A percentile compares a stretch with the other conserved stretches of the same genome.
Conservation (phyloP, 2,113 vertebrate species). For the Hippocampus zosterae region DNA sequence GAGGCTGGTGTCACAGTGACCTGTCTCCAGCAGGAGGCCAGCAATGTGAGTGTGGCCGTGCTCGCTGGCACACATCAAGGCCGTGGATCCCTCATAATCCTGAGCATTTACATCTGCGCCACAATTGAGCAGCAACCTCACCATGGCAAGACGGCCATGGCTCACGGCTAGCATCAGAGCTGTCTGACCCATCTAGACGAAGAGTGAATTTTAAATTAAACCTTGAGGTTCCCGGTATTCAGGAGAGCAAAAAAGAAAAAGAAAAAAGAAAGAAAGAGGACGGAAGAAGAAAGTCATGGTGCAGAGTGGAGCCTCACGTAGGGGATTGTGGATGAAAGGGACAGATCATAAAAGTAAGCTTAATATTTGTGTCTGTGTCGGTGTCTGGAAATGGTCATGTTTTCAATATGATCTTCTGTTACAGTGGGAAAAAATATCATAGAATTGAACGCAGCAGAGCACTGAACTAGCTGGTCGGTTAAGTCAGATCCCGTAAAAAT, state of each 20-base stretch:
- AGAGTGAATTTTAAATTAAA: slow-evolving; percentile 19
- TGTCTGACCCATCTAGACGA: slow-evolving; percentile 81
- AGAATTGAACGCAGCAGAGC: background rate
- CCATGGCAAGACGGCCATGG: slow-evolving; percentile 83
- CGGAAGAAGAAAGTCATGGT: background rate
- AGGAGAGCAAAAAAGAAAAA: background rate
- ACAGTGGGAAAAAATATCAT: background rate
- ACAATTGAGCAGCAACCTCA: slow-evolving; percentile 79
- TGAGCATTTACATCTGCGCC: slow-evolving; percentile 77
- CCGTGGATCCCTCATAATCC: slow-evolving; percentile 82
- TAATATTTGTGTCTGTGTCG: background rate
- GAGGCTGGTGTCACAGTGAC: slow-evolving; percentile 73
- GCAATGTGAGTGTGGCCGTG: slow-evolving; percentile 85
- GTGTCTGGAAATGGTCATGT: background rate
- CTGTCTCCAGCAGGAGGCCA: slow-evolving; percentile 77
- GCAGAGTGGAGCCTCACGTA: background rate
- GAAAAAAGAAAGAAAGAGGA: background rate
- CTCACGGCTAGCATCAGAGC: slow-evolving; percentile 88
- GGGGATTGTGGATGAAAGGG: background rate
- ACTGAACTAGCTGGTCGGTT: background rate
- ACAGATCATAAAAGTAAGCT: background rate
- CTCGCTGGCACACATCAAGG: slow-evolving; percentile 87
- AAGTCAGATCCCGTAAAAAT: background rate
- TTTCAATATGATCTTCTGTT: background rate
- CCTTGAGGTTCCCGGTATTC: slow-evolving; percentile 10